Conservation (phyloP, 2,797 vertebrate species). For the Acropternis orthonyx region DNA sequence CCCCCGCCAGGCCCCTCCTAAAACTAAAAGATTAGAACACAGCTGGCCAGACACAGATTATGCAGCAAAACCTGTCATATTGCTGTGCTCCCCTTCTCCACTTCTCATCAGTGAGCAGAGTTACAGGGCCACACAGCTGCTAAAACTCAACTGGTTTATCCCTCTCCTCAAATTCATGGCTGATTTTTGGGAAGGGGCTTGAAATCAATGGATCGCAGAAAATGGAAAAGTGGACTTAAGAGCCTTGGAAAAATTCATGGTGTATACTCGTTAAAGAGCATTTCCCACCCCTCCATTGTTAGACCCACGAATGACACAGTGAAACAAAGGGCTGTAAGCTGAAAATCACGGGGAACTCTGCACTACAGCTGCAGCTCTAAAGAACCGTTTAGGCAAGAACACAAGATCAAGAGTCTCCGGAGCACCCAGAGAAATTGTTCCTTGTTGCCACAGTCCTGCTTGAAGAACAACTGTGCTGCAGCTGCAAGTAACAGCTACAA, state of each 20-base stretch:
- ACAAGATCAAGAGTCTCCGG: neutral
- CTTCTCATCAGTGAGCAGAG: neutral
- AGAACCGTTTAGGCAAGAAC: neutral
- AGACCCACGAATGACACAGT: neutral
- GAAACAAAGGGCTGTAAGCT: neutral
- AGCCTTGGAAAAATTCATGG: neutral
- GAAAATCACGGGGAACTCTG: neutral
- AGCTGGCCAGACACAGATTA: slow-evolving; percentile 51
- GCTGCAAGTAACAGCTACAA: neutral
- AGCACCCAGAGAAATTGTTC: neutral
- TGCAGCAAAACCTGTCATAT: neutral
- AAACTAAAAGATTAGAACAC: neutral
- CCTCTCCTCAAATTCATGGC: neutral
- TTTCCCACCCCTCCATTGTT: fast-evolving
- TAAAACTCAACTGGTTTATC: neutral
- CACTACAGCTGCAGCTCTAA: neutral
- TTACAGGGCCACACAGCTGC: neutral
- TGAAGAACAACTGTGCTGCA: neutral
- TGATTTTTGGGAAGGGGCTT: neutral
- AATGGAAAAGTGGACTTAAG: neutral
- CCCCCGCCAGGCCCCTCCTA: neutral
- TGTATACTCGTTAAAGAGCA: neutral
- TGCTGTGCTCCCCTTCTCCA: neutral
- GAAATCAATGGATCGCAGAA: neutral
- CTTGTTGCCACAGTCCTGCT: neutral